Evolutionary conservation across 2,113 vertebrate genomes (phyloP).

Genomic region (Rhea pennata): DNA sequence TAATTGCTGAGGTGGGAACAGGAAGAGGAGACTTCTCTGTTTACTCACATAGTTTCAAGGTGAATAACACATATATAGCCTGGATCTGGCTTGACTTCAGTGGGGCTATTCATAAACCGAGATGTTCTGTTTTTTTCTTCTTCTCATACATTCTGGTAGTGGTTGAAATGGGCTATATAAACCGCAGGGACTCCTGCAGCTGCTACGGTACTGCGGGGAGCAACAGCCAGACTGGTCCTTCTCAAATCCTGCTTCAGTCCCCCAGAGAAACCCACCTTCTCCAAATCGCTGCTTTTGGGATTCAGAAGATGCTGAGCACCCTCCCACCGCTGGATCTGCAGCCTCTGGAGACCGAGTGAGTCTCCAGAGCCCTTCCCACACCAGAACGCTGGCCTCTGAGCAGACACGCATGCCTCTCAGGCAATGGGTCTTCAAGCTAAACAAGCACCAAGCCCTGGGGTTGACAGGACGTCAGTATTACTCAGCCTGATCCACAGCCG

Average conservation of each 20-base stretch:
- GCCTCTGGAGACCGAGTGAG: neutral
- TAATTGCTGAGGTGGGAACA: neutral
- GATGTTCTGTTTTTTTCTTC: neutral
- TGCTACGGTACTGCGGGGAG: no score
- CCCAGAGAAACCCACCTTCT: neutral
- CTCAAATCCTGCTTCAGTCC: neutral
- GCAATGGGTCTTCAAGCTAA: neutral
- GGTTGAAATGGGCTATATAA: neutral
- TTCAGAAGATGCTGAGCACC: no score
- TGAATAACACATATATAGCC: neutral
- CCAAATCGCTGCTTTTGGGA: neutral
- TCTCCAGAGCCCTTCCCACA: neutral
- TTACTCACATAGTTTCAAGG: slow-evolving; percentile 37
- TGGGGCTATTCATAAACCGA: neutral
- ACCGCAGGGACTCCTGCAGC: no score
- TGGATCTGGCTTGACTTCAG: neutral
- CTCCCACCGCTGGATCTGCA: neutral
- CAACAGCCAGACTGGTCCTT: neutral
- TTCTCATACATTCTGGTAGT: neutral
- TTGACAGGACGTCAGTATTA: neutral
- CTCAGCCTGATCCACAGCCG: neutral
- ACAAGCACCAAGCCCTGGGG: neutral
- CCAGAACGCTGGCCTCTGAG: neutral
- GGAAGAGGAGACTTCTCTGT: slow-evolving; percentile 31
- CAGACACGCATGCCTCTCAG: no score